phyloP scores from a whole-genome alignment of 2,113 vertebrate species.

The Datnioides undecimradiatus region DNA sequence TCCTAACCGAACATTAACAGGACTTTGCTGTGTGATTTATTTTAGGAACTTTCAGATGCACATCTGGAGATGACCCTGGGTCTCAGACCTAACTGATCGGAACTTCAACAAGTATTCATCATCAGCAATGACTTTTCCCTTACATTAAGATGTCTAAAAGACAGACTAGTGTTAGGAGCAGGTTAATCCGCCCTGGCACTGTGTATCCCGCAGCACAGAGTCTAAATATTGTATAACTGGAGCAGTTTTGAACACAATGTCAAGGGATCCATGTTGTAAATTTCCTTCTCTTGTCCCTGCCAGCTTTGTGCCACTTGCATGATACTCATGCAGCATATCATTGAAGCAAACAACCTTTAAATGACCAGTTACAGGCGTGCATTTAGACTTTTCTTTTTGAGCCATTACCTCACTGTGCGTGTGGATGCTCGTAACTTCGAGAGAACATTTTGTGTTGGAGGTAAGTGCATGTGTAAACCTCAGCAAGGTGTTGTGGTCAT shows the following conservation, averaged over 20 bases:
- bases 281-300: not conserved
- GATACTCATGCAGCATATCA: constrained; percentile 5
- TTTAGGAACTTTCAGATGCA: not conserved
- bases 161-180: not conserved
- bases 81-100: not conserved
- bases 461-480: not conserved
- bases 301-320: constrained; percentile 24
- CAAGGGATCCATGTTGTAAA: not conserved
- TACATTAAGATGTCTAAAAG: not conserved
- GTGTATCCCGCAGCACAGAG: not conserved
- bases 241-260: not conserved
- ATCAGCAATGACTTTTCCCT: not conserved
- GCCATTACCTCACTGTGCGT: constrained; percentile 39
- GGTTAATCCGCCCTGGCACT: not conserved
- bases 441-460: not conserved
- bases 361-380: constrained; percentile 25
- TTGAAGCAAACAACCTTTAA: constrained; percentile 47
- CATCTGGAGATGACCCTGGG: not conserved
- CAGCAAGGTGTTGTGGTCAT: constrained; percentile 6
- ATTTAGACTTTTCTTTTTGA: constrained; percentile 21
- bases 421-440: not conserved
- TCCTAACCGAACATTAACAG: too few species aligned
- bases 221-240: not conserved
- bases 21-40: too few species aligned
- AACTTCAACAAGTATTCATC: not conserved